Percentiles rank a stretch among this genome's conserved stretches.
These are phyloP conservation scores for Halocaridina rubra DNA, from an alignment of 2,888 invertebrate genomes.

Conservation along the genomic window DNA sequence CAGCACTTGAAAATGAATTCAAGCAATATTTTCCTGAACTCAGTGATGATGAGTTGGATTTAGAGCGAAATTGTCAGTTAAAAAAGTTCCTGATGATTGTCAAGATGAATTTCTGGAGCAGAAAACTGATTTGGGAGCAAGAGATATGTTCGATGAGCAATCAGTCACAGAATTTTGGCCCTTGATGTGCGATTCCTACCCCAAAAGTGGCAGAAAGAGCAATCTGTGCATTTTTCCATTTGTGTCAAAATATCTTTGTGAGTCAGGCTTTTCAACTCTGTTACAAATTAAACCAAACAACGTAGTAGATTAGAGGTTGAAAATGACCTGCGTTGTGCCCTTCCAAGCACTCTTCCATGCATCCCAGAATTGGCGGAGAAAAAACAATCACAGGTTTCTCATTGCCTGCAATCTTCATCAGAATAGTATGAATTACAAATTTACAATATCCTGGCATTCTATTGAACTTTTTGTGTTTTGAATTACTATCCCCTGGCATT, in stretches of 20 bases:
- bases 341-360: conserved; percentile 18
- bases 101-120: conserved; percentile 29
- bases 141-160: background rate
- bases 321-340: too few relatives aligned
- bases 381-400: background rate
- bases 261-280: too few relatives aligned
- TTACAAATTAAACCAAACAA: too few relatives aligned
- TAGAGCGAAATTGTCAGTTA: conserved; percentile 9
- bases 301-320: too few relatives aligned
- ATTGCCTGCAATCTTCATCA: background rate
- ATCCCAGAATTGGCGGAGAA: background rate
- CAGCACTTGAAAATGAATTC: conserved; percentile 21
- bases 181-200: background rate
- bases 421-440: background rate
- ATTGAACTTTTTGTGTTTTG: too few relatives aligned
- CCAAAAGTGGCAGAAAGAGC: conserved; percentile 23
- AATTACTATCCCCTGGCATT: too few relatives aligned
- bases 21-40: conserved; percentile 22
- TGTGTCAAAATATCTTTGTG: conserved; percentile 16
- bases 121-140: background rate
- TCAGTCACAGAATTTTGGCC: background rate
- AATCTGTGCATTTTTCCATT: conserved; percentile 3
- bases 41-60: conserved; percentile 16
- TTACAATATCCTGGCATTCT: too few relatives aligned
- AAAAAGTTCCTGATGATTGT: conserved; percentile 30